Evolutionary conservation across 1,140 invertebrate genomes (phyloP), one percentile per base, ranked within the genome.

Genomic region (Oncopodura yosiiana): DNA sequence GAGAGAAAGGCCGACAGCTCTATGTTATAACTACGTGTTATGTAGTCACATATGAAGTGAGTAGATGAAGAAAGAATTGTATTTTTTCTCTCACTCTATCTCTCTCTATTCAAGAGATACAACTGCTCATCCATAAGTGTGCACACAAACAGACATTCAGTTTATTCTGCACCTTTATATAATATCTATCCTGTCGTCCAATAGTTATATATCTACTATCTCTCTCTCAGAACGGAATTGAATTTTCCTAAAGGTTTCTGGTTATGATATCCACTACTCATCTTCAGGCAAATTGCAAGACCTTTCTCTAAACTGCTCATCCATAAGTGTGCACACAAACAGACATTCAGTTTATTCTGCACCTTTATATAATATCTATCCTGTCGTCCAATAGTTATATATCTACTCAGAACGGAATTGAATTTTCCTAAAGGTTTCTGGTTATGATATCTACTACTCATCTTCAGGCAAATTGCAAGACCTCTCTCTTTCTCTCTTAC

Each of bases 301-400:
- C 51, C 45, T 45, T 51, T 32, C 54, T 19, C n/a, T n/a, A n/a
- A n/a, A 34, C 32, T 34, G 8, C 53, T 55, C 53, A 55, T 55
- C 53, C 53, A 55, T 55, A 55, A 55, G 48, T 45, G 53, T n/a
- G 44, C 43, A 37, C 53, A 44, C 48, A 49, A 55, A 55, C 53
- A 45, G 49, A 34, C 36, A 26, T 24, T n/a, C 24, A 46, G 32
- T 54, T 43, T n/a, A n/a, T n/a, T n/a, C n/a, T n/a, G n/a, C n/a
- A n/a, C n/a, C n/a, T n/a, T n/a, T n/a, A n/a, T n/a, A n/a, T n/a
- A n/a, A n/a, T n/a, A n/a, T n/a, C n/a, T n/a, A n/a, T n/a, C n/a
- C n/a, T n/a, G n/a, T n/a, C n/a, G n/a, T n/a, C n/a, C n/a, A n/a
- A n/a, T n/a, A n/a, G n/a, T n/a, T n/a, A n/a, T n/a, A 54, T 46